Percentiles rank a stretch among this genome's conserved stretches.
phyloP scores from a whole-genome alignment of 2,797 vertebrate species.

The Triplophysa bombifrons region DNA sequence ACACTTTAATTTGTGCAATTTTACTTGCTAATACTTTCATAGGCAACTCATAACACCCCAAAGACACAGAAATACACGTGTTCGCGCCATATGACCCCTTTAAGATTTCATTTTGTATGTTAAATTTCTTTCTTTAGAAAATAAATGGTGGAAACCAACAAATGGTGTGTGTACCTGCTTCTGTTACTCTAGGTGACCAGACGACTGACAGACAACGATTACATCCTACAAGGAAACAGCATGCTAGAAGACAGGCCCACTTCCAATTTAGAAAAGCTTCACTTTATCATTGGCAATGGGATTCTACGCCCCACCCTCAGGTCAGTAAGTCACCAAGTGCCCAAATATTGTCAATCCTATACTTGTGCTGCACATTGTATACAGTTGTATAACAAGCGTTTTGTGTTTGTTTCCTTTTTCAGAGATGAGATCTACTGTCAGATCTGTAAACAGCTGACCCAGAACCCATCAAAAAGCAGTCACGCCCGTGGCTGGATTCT shows the following conservation, averaged over 20 bases:
- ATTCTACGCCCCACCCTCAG: conserved; percentile 91
- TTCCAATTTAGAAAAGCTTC: conserved; percentile 97
- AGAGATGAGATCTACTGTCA: conserved; percentile 99
- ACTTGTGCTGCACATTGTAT: background rate
- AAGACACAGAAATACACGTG: no score
- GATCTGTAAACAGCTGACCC: conserved; percentile 96
- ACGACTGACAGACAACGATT: conserved; percentile 90
- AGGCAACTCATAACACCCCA: no score
- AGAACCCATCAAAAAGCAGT: conserved; percentile 97
- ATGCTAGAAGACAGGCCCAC: conserved; percentile 97
- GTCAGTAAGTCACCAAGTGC: conserved; percentile 65
- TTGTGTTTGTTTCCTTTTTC: conserved; percentile 15
- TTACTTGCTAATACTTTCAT: no score
- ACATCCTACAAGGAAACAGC: conserved; percentile 89
- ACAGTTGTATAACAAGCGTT: background rate
- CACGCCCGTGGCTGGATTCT: conserved; percentile 97
- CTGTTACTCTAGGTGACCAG: conserved; percentile 84
- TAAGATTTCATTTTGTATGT: no score
- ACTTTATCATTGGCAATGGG: conserved; percentile 97
- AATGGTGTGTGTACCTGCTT: conserved; percentile 20
- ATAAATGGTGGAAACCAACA: background rate
- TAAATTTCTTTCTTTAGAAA: background rate
- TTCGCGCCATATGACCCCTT: no score
- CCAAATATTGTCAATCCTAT: background rate
- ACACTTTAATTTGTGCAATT: no score